A percentile compares a stretch with the other conserved stretches of the same genome.
These are phyloP conservation scores for Exephanes ischioxanthus DNA, from an alignment of 2,888 invertebrate genomes.

Conservation along the genomic window DNA sequence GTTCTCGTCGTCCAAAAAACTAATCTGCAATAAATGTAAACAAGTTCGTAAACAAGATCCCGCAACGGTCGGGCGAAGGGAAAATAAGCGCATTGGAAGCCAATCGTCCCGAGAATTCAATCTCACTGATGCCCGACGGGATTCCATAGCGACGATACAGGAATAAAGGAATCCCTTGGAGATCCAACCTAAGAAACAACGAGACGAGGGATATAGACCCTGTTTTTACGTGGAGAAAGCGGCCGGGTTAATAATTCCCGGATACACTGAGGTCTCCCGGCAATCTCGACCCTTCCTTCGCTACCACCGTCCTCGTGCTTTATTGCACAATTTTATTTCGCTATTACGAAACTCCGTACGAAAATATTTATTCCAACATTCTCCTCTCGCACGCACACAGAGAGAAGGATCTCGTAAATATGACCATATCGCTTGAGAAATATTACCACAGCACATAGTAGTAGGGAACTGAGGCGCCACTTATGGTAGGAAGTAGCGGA, in stretches of 20 bases:
- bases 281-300: conserved; percentile 20
- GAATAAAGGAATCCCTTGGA: conserved; percentile 17
- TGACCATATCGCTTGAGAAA: too few relatives aligned
- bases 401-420: too few relatives aligned
- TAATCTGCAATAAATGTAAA: neutral
- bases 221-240: conserved; percentile 14
- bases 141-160: neutral
- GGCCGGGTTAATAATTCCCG: conserved; percentile 37
- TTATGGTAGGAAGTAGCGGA: too few relatives aligned
- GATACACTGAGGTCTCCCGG: neutral
- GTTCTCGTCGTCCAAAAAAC: too few relatives aligned
- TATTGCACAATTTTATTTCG: conserved; percentile 7
- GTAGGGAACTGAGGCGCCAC: too few relatives aligned
- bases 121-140: neutral
- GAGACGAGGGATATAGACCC: neutral
- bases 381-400: neutral
- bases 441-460: too few relatives aligned
- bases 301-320: neutral
- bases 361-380: conserved; percentile 25
- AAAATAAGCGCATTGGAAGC: conserved; percentile 7
- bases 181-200: neutral
- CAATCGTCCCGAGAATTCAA: conserved; percentile 22
- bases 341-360: conserved; percentile 5
- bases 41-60: conserved; percentile 17
- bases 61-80: neutral